phyloP scores from a whole-genome alignment of 2,888 invertebrate genomes.

The Ptychoptera contaminata region DNA sequence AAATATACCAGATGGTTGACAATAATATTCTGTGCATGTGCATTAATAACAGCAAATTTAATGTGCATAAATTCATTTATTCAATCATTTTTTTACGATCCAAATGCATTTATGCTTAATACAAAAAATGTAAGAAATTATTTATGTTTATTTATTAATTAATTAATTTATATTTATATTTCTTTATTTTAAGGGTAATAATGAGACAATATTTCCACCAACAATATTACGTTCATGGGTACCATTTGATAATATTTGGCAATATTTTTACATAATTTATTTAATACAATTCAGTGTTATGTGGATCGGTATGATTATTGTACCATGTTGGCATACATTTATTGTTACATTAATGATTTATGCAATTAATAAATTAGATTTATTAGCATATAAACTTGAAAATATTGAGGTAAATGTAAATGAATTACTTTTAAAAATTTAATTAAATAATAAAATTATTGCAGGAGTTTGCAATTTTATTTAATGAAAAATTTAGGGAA shows the following conservation, averaged over 20 bases:
- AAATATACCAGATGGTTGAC: conserved; percentile 5
- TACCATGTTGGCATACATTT: conserved; percentile 9
- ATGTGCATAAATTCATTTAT: conserved; percentile 7
- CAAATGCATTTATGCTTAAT: not conserved
- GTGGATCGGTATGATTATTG: conserved; percentile 8
- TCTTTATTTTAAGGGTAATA: not conserved
- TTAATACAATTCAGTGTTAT: conserved; percentile 6
- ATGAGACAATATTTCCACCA: conserved; percentile 1
- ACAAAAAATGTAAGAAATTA: no score
- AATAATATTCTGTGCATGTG: conserved; percentile 1
- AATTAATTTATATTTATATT: not conserved
- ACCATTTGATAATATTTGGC: conserved; percentile 4
- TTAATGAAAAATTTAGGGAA: no score
- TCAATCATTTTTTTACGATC: not conserved
- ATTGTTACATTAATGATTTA: conserved; percentile 7
- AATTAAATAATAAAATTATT: no score
- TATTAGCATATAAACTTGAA: conserved; percentile 4
- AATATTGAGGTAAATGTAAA: not conserved
- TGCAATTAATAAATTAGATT: conserved; percentile 4
- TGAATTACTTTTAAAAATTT: not conserved
- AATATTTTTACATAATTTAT: conserved; percentile 4
- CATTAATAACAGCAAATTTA: conserved; percentile 6
- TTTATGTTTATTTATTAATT: not conserved
- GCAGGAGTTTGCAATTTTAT: not conserved
- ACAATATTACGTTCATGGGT: conserved; percentile 5